Evolutionary conservation across 2,113 vertebrate species (phyloP).

Genomic region (Halichoeres trimaculatus): DNA sequence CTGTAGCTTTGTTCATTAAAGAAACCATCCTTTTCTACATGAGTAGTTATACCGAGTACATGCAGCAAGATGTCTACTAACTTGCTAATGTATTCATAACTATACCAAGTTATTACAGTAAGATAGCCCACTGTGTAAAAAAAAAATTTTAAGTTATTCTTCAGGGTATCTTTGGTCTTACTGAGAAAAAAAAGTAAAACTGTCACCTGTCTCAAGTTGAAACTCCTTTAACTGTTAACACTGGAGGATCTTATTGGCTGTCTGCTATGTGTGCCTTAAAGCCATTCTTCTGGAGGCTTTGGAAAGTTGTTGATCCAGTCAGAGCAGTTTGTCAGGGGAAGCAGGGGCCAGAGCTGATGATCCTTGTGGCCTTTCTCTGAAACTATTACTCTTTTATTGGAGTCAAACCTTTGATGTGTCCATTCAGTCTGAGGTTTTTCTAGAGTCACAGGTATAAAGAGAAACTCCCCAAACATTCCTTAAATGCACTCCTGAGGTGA

Average conservation of each 20-base stretch:
- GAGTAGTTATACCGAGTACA: not conserved
- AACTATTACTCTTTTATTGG: not conserved
- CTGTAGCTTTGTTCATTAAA: not conserved
- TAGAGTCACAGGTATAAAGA: not conserved
- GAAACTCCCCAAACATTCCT: not conserved
- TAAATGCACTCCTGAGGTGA: no score
- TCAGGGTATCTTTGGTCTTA: no score
- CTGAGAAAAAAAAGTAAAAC: not conserved
- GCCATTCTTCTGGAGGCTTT: conserved; percentile 2
- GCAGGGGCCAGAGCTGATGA: not conserved
- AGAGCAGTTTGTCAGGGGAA: conserved; percentile 31
- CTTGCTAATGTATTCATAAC: not conserved
- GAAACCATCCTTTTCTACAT: not conserved
- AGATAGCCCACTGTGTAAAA: no score
- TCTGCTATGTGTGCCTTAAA: conserved; percentile 1
- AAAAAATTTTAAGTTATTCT: no score
- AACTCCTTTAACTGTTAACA: not conserved
- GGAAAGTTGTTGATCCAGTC: conserved; percentile 29
- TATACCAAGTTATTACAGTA: conserved; percentile 3
- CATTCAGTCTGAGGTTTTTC: not conserved
- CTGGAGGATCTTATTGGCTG: not conserved
- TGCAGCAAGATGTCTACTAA: not conserved
- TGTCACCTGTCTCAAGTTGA: not conserved
- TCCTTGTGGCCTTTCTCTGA: conserved; percentile 24
- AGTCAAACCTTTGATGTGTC: not conserved